Percentiles rank a stretch among this genome's conserved stretches.
These are phyloP conservation scores for Heliconius eleuchia DNA, from an alignment of 1,140 invertebrate species.

Conservation along the genomic window DNA sequence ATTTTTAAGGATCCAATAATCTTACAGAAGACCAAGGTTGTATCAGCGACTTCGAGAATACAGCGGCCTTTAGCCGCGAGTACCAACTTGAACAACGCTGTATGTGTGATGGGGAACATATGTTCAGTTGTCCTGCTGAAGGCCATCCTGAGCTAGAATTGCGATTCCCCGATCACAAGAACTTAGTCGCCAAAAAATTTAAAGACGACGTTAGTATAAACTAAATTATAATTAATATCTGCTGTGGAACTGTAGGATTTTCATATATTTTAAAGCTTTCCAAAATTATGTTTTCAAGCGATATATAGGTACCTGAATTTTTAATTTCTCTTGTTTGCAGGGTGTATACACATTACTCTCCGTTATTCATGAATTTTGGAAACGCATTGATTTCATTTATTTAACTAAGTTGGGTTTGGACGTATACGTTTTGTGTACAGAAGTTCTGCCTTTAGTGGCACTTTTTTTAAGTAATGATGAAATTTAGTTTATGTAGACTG, in stretches of 20 bases:
- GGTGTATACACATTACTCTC: neutral
- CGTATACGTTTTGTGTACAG: slow-evolving; percentile 4
- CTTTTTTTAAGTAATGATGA: neutral
- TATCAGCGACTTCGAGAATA: slow-evolving; percentile 96
- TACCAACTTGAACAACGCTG: slow-evolving; percentile 97
- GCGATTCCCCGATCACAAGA: slow-evolving; percentile 83
- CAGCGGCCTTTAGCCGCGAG: slow-evolving; percentile 95
- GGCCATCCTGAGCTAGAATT: slow-evolving; percentile 69
- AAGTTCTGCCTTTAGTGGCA: neutral
- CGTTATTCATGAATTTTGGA: neutral
- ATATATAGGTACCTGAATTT: neutral
- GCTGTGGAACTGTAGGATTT: neutral
- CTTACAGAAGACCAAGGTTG: slow-evolving; percentile 90
- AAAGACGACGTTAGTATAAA: slow-evolving; percentile 82
- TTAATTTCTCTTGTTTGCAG: slow-evolving; percentile 8
- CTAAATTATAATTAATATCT: slow-evolving; percentile 10
- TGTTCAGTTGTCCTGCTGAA: slow-evolving; percentile 91
- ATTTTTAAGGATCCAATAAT: slow-evolving; percentile 9
- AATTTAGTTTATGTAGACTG: neutral
- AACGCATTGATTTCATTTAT: slow-evolving; percentile 3
- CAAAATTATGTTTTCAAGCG: neutral
- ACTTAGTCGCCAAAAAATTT: slow-evolving; percentile 91
- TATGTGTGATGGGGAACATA: slow-evolving; percentile 99
- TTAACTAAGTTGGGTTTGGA: slow-evolving; percentile 2
- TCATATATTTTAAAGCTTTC: neutral